Evolutionary conservation across 2,888 invertebrate genomes (phyloP).

Genomic region (Oscheius sp.): DNA sequence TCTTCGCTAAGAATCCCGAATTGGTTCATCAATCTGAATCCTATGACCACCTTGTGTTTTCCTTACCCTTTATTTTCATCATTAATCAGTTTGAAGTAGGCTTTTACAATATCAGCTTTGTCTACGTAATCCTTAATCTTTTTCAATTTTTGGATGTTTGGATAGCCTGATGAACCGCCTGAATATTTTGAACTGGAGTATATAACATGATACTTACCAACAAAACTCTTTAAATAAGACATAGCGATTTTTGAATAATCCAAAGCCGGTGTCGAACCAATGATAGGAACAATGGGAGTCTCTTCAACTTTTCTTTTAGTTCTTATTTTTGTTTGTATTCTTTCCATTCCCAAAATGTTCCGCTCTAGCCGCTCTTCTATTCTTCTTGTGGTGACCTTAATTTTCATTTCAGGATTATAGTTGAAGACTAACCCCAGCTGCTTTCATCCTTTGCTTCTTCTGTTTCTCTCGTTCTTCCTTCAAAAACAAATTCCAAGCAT

Average conservation of each 20-base stretch:
- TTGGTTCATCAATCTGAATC: conserved; percentile 14
- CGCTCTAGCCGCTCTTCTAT: conserved; percentile 12
- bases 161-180: not conserved
- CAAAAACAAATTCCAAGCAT: conserved; percentile 45
- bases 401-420: not conserved
- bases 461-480: conserved; percentile 39
- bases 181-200: not conserved
- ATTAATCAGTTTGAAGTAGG: conserved; percentile 57
- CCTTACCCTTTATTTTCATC: conserved; percentile 53
- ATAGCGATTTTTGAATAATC: conserved; percentile 23
- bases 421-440: not conserved
- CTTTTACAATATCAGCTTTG: conserved; percentile 52
- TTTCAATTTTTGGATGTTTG: conserved; percentile 32
- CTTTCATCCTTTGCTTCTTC: conserved; percentile 28
- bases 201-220: not conserved
- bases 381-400: not conserved
- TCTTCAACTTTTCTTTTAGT: conserved; percentile 20
- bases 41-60: too few species aligned
- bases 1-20: conserved; percentile 6
- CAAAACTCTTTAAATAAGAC: conserved; percentile 18
- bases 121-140: conserved; percentile 38
- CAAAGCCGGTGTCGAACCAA: not conserved
- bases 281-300: not conserved
- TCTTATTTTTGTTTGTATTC: conserved; percentile 7
- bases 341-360: conserved; percentile 24